phyloP scores from a whole-genome alignment of 2,797 vertebrate species.

The Petrocephalus sullivani region DNA sequence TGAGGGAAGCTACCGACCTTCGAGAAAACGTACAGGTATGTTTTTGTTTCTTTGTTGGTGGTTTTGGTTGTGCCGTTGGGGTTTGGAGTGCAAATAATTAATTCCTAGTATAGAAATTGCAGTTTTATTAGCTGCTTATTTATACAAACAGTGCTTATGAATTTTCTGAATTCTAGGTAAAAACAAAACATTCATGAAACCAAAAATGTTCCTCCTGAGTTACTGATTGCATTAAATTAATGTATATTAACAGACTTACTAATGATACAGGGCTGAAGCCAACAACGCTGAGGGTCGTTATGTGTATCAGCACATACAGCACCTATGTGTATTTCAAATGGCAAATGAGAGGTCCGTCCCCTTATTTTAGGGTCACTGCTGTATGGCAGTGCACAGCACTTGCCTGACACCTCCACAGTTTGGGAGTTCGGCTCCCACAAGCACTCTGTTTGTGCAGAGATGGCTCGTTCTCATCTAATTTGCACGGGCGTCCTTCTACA shows the following conservation, averaged over 20 bases:
- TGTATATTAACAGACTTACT: not conserved
- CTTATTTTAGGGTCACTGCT: not conserved
- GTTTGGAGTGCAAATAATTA: not conserved
- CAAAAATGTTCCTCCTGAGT: not conserved
- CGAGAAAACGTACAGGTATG: conserved; percentile 87
- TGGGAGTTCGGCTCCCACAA: not conserved
- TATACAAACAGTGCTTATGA: not conserved
- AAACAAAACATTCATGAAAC: not conserved
- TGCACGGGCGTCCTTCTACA: not conserved
- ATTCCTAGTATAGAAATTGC: not conserved
- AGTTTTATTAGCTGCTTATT: not conserved
- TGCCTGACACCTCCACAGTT: not conserved
- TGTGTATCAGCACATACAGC: not conserved
- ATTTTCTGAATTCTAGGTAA: not conserved
- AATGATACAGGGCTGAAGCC: not conserved
- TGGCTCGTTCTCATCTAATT: not conserved
- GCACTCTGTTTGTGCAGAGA: not conserved
- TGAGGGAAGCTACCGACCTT: conserved; percentile 86
- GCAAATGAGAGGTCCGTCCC: not conserved
- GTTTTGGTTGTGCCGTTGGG: not conserved
- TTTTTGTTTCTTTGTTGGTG: not conserved
- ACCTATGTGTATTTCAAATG: not conserved
- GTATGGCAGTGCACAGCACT: not conserved
- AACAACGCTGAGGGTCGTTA: too few relatives aligned
- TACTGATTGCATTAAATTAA: not conserved